A percentile compares a stretch with the other conserved stretches of the same genome.
These are phyloP conservation scores for Steatocranus sp. DNA, from an alignment of 2,797 vertebrate genomes.

Conservation along the genomic window DNA sequence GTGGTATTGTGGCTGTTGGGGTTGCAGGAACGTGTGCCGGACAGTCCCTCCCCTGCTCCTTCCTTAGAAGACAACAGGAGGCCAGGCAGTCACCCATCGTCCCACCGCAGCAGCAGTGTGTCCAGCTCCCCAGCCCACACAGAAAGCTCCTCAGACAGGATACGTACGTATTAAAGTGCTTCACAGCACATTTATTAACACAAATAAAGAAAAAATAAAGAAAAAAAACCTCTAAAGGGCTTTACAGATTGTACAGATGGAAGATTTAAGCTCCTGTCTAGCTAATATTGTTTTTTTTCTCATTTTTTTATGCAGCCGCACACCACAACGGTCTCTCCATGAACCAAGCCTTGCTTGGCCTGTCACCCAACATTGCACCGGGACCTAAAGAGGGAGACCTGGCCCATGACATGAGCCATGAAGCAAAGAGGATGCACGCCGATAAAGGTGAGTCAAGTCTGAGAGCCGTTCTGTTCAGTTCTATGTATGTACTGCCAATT, in stretches of 20 bases:
- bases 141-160: conserved; percentile 98
- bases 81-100: conserved; percentile 95
- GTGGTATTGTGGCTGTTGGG: conserved; percentile 60
- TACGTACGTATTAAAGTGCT: conserved; percentile 85
- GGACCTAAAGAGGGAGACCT: conserved; percentile 97
- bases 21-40: conserved; percentile 90
- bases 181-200: background rate
- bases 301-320: conserved; percentile 71
- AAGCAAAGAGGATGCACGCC: conserved; percentile 91
- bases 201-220: background rate
- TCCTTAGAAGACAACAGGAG: conserved; percentile 95
- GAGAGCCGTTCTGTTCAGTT: background rate
- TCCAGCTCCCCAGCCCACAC: conserved; percentile 98
- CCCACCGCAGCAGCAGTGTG: conserved; percentile 98
- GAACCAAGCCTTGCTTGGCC: conserved; percentile 95
- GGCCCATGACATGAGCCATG: conserved; percentile 94
- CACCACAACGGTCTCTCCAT: conserved; percentile 98
- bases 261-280: background rate
- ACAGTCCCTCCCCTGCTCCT: conserved; percentile 95
- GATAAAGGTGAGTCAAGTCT: conserved; percentile 87
- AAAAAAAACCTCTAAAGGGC: background rate
- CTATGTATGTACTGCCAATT: background rate
- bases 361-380: conserved; percentile 92
- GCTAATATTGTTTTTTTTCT: background rate
- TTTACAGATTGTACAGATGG: background rate